Base-by-base conservation (phyloP, 2,888 invertebrate genomes). In the Uloborus plumipes region DNA sequence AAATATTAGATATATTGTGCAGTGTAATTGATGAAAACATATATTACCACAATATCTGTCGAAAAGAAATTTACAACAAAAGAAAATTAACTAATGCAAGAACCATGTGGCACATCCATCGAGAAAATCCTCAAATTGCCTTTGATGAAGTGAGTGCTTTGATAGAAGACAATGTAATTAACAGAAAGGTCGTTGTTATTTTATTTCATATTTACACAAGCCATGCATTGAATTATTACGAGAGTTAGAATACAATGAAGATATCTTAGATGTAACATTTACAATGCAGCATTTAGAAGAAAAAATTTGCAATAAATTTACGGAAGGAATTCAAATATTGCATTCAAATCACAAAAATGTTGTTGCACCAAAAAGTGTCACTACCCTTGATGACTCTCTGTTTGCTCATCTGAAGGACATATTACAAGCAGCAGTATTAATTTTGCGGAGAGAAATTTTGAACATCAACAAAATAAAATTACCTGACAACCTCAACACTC, bases 101-200 rank as follows among this genome's bases (percentile, higher is more conserved):
- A 11, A 55, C 55, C 7, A 18, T 20, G 16, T 55, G 55, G 55
- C 55, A 55, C 16, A 55, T 55, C 16, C 18, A 16, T 20, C 55
- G 55, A 11, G 55, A 55, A 55, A 11, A 11, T 11, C 55, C 16
- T 15, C 11, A 55, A 55, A 55, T 16, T 11, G 55, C 18, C 18
- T 55, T 11, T 55, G 6, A 55, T 7, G 55, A 55, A 55, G 18
- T 55, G 18, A 18, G 55, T 55, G 7, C 7, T 55, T 55, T 55
- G 16, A 15, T 55, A 7, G 55, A 55, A 55, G 55, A 55, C 16
- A 55, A 55, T 55, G 55, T 55, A 16, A 55, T 55, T 11, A 55
- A 55, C 7, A 7, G 16, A n/a, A n/a, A 55, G 55, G 55, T 18
- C 55, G 55, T 55, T 55, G 55, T 55, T 55, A 55, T 55, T 55